Percentiles rank a stretch among this genome's conserved stretches.
Evolutionary conservation across 2,888 invertebrate species (phyloP).

Genomic region (Drosophila mettleri): DNA sequence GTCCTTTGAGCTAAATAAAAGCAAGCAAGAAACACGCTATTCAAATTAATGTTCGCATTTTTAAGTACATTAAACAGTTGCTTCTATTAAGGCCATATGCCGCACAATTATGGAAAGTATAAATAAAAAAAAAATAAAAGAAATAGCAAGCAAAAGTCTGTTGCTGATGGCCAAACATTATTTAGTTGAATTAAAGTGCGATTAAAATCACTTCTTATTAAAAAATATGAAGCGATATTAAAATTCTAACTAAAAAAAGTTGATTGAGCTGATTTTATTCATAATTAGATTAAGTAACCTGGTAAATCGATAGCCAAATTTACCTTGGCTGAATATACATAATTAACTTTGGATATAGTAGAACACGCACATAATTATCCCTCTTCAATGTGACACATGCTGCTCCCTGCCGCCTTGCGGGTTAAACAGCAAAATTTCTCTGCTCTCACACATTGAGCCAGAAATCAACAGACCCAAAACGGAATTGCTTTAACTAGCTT

Average conservation of each 20-base stretch:
- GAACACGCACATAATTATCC: slow-evolving; percentile 45
- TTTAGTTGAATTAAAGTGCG: background rate
- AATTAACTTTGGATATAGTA: slow-evolving; percentile 41
- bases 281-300: slow-evolving; percentile 1
- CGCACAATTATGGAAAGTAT: slow-evolving; percentile 18
- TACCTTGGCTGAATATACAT: slow-evolving; percentile 11
- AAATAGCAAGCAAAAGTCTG: slow-evolving; percentile 9
- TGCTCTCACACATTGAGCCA: slow-evolving; percentile 22
- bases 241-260: background rate
- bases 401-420: background rate
- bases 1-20: slow-evolving; percentile 37
- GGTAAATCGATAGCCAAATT: slow-evolving; percentile 22
- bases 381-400: slow-evolving; percentile 35
- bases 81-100: slow-evolving; percentile 37
- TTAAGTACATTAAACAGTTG: slow-evolving; percentile 35
- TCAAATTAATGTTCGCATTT: slow-evolving; percentile 64
- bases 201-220: background rate
- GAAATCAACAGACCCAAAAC: slow-evolving; percentile 33
- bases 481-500: slow-evolving; percentile 58
- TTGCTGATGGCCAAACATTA: slow-evolving; percentile 13
- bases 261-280: background rate
- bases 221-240: background rate
- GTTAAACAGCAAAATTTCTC: slow-evolving; percentile 24
- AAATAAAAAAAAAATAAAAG: background rate
- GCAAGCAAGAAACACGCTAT: slow-evolving; percentile 38